phyloP scores from a whole-genome alignment of 1,140 invertebrate genomes.

The Drosophila sechellia region DNA sequence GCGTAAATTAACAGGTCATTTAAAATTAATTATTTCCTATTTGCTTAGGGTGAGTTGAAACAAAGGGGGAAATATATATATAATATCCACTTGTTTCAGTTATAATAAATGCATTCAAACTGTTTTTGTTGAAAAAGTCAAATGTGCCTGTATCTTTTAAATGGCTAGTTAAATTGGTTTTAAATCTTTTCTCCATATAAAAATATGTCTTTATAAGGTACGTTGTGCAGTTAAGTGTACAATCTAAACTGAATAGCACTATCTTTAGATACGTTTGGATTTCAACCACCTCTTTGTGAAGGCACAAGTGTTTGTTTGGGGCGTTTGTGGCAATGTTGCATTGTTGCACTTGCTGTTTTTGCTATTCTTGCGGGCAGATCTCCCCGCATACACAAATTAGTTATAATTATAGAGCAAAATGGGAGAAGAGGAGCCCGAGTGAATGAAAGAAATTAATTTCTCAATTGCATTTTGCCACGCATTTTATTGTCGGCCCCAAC shows the following conservation, averaged over 20 bases:
- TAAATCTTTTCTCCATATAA: no score
- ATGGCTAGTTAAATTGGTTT: no score
- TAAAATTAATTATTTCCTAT: not conserved
- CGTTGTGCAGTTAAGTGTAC: no score
- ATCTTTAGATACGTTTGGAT: not conserved
- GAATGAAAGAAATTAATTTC: slow-evolving; percentile 81
- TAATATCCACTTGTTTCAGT: no score
- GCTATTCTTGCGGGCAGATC: slow-evolving; percentile 13
- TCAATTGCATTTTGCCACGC: slow-evolving; percentile 82
- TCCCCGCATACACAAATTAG: slow-evolving; percentile 75
- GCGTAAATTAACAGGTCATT: not conserved
- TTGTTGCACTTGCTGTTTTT: slow-evolving; percentile 19
- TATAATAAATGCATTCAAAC: no score
- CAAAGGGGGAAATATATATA: no score
- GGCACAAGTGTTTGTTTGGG: slow-evolving; percentile 69
- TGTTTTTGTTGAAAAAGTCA: no score
- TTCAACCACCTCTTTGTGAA: not conserved
- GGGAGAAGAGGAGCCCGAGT: slow-evolving; percentile 56
- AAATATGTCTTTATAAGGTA: no score
- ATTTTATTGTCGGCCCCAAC: slow-evolving; percentile 73
- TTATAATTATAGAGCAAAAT: slow-evolving; percentile 80
- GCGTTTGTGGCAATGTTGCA: slow-evolving; percentile 53
- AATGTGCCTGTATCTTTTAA: no score
- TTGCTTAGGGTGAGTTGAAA: not conserved
- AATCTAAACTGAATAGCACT: no score